These are phyloP conservation scores for Callocephalon fimbriatum DNA, from an alignment of 2,113 vertebrate genomes.

Conservation along the genomic window DNA sequence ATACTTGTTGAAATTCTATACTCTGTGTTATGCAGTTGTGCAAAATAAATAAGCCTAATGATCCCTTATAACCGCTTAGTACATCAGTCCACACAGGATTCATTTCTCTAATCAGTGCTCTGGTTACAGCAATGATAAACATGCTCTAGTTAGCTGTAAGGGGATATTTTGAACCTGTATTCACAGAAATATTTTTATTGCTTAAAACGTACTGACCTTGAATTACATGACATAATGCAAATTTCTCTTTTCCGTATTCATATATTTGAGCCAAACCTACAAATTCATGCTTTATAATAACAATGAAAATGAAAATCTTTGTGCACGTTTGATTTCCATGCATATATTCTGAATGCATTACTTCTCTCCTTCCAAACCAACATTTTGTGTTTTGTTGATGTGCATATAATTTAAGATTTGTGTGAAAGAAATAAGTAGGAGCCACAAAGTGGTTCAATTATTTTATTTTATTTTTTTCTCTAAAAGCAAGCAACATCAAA, in stretches of 20 bases:
- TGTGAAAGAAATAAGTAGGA: background rate
- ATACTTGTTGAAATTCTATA: too few species aligned
- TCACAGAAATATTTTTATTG: background rate
- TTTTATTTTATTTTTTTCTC: background rate
- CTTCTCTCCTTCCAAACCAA: slow-evolving; percentile 7
- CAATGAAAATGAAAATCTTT: slow-evolving; percentile 45
- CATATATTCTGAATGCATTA: slow-evolving; percentile 31
- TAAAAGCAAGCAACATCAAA: background rate
- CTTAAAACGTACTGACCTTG: slow-evolving; percentile 15
- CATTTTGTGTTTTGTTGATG: background rate
- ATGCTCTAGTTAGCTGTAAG: background rate
- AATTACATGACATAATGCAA: slow-evolving; percentile 22
- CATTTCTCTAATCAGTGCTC: background rate
- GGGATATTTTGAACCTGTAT: background rate
- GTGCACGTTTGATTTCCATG: slow-evolving; percentile 21
- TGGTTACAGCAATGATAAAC: background rate
- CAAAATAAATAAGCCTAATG: too few species aligned
- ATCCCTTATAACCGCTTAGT: too few species aligned
- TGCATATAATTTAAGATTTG: background rate
- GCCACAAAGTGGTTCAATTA: background rate
- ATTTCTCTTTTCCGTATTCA: slow-evolving; percentile 39
- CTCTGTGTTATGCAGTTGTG: too few species aligned
- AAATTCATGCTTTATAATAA: slow-evolving; percentile 44
- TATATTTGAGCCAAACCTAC: background rate
- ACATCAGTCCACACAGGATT: background rate